Evolutionary conservation across 2,888 invertebrate genomes (phyloP).

Genomic region (Eupithecia inturbata): DNA sequence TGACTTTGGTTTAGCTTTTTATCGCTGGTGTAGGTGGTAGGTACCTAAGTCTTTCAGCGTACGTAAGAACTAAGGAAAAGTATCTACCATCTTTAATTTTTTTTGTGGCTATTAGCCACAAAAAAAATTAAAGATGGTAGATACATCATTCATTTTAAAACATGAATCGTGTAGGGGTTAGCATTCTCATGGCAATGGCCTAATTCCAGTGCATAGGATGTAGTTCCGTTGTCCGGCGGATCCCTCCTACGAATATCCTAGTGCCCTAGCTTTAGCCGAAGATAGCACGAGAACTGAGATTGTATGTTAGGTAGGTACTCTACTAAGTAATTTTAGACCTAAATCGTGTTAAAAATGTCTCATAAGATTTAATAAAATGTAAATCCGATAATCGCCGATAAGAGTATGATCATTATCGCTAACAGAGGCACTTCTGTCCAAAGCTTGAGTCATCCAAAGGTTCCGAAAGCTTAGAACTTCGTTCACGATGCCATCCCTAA

Average conservation of each 20-base stretch:
- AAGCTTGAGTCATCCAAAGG: too few species aligned
- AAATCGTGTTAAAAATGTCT: too few species aligned
- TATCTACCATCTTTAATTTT: too few species aligned
- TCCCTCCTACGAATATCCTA: constrained; percentile 11
- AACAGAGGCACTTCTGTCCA: too few species aligned
- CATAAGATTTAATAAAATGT: too few species aligned
- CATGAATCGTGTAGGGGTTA: constrained; percentile 25
- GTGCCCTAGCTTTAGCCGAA: background rate
- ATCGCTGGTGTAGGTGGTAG: background rate
- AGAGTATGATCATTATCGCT: too few species aligned
- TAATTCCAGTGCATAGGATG: constrained; percentile 30
- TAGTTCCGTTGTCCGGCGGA: constrained; percentile 34
- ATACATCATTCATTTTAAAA: too few species aligned
- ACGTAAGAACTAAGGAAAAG: background rate
- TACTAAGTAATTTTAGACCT: background rate
- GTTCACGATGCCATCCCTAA: background rate
- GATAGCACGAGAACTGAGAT: background rate
- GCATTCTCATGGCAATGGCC: constrained; percentile 18
- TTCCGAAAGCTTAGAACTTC: too few species aligned
- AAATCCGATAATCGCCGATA: too few species aligned
- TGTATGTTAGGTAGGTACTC: background rate
- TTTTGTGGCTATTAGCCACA: too few species aligned
- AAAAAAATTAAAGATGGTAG: too few species aligned
- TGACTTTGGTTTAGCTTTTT: background rate
- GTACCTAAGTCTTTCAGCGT: background rate